Conservation (phyloP, 2,113 vertebrate genomes). For the Pterophyllum scalare region DNA sequence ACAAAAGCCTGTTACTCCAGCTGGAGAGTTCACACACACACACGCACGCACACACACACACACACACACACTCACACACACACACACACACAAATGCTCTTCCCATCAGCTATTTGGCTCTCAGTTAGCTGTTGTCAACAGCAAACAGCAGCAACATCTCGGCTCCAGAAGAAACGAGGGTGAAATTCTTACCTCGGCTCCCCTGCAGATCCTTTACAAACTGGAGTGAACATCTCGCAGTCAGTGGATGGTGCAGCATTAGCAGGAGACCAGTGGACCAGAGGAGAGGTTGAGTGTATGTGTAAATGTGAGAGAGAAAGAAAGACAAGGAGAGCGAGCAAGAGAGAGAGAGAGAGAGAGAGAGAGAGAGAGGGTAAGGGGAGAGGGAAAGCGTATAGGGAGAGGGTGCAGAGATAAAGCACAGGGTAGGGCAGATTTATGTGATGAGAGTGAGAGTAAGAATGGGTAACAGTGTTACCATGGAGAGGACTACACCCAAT, state of each 20-base stretch:
- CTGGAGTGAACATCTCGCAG: conserved; percentile 73
- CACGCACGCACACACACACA: neutral
- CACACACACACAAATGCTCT: neutral
- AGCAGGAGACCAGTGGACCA: conserved; percentile 57
- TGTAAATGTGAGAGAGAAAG: conserved; percentile 22
- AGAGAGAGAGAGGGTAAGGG: conserved; percentile 6
- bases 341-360: neutral
- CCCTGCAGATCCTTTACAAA: conserved; percentile 66
- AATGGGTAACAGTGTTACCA: conserved; percentile 70
- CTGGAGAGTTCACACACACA: conserved; percentile 64
- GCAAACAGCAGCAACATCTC: conserved; percentile 13
- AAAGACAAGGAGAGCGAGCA: neutral
- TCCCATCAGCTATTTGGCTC: conserved; percentile 8
- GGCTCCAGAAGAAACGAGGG: conserved; percentile 3
- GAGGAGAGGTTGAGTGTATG: conserved; percentile 42
- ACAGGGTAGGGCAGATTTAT: conserved; percentile 57
- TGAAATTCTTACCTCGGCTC: conserved; percentile 69
- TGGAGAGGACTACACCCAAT: conserved; percentile 70
- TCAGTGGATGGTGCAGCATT: conserved; percentile 64
- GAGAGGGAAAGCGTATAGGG: conserved; percentile 47
- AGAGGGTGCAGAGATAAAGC: conserved; percentile 62
- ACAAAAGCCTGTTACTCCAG: conserved; percentile 41
- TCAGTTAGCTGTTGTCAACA: conserved; percentile 20
- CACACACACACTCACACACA: conserved; percentile 15
- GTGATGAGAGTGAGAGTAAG: conserved; percentile 52